A percentile compares a stretch with the other conserved stretches of the same genome.
Conservation (phyloP, 2,797 vertebrate genomes). For the Cossypha caffra region DNA sequence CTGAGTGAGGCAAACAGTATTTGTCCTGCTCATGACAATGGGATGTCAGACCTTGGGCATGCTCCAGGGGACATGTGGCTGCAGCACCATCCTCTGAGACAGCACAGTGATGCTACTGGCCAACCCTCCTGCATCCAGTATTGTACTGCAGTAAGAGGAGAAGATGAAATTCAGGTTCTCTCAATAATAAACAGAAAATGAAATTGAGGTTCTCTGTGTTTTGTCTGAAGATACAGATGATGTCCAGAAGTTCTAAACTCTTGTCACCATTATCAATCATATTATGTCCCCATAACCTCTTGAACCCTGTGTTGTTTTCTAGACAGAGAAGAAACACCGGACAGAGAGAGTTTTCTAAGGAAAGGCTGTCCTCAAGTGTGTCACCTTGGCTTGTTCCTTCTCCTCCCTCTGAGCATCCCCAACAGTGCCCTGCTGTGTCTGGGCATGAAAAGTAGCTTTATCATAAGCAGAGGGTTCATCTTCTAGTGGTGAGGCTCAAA, state of each 20-base stretch:
- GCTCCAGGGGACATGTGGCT: background rate
- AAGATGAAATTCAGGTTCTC: background rate
- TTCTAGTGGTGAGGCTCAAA: background rate
- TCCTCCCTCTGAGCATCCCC: background rate
- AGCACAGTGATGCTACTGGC: background rate
- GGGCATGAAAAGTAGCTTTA: background rate
- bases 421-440: background rate
- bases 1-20: fast-evolving
- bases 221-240: background rate
- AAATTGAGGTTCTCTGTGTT: background rate
- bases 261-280: fast-evolving
- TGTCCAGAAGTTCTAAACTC: background rate
- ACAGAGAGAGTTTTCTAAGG: background rate
- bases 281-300: background rate
- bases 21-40: background rate
- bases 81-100: background rate
- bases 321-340: background rate
- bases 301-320: background rate
- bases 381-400: background rate
- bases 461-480: background rate
- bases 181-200: background rate
- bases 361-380: background rate
- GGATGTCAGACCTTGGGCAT: background rate
- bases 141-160: background rate
- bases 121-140: background rate